phyloP scores from a whole-genome alignment of 2,888 invertebrate species.

The Drosophila fulvimacula region DNA sequence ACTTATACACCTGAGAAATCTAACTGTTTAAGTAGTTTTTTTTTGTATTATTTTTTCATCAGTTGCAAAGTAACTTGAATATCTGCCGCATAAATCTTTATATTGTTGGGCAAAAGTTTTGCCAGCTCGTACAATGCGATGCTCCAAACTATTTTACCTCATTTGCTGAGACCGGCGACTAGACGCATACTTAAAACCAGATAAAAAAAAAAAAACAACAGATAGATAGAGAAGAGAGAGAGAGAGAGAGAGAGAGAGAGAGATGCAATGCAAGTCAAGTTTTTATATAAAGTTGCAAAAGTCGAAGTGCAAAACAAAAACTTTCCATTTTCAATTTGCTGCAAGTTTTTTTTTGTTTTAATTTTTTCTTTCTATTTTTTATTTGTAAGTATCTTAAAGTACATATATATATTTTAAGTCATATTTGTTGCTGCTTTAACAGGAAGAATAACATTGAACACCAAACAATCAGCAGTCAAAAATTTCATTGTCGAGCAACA shows the following conservation, averaged over 20 bases:
- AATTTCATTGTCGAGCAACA: conserved; percentile 71
- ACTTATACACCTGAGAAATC: conserved; percentile 28
- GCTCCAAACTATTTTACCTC: conserved; percentile 69
- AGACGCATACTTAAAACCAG: conserved; percentile 45
- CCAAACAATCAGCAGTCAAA: conserved; percentile 78
- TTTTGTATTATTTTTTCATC: background rate
- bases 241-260: background rate
- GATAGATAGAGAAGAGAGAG: background rate
- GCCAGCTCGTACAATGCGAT: conserved; percentile 41
- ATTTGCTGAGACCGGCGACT: conserved; percentile 55
- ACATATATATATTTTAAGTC: background rate
- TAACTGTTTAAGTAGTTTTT: background rate
- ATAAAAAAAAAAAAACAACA: background rate
- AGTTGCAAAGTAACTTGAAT: conserved; percentile 35
- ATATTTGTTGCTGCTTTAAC: conserved; percentile 42
- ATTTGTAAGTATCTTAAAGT: conserved; percentile 45
- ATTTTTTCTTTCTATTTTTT: conserved; percentile 20
- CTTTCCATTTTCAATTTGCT: conserved; percentile 78
- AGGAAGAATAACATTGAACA: conserved; percentile 77
- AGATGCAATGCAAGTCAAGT: conserved; percentile 23
- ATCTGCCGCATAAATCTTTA: conserved; percentile 68
- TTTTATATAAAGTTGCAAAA: conserved; percentile 48
- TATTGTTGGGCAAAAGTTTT: conserved; percentile 50
- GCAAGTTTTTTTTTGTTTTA: conserved; percentile 37
- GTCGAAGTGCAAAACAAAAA: conserved; percentile 66